Percentiles rank a stretch among this genome's conserved stretches.
These are phyloP conservation scores for Belgica antarctica DNA, from an alignment of 2,888 invertebrate species.

Conservation along the genomic window DNA sequence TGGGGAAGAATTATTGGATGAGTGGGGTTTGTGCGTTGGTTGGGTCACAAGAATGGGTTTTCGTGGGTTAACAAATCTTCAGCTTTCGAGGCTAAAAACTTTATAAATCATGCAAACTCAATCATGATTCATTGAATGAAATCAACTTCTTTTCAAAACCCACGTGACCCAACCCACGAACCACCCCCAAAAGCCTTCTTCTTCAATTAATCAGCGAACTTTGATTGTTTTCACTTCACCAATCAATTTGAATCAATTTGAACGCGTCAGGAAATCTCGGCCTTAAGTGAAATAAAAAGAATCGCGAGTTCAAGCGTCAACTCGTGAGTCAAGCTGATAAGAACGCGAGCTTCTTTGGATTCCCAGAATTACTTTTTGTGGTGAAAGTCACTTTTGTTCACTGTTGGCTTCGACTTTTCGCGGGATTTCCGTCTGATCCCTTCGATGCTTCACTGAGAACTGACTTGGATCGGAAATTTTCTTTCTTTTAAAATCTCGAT, in stretches of 20 bases:
- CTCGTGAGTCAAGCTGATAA: neutral
- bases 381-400: neutral
- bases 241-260: neutral
- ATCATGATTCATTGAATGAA: no score
- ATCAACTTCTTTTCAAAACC: no score
- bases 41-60: no score
- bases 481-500: neutral
- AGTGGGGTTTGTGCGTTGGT: neutral
- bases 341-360: neutral
- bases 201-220: neutral
- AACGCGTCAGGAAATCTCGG: neutral
- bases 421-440: constrained; percentile 5
- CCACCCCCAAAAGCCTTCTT: no score
- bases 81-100: no score
- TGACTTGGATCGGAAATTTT: constrained; percentile 8
- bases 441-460: constrained; percentile 16
- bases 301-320: neutral
- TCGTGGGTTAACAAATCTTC: no score
- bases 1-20: neutral
- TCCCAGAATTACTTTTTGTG: neutral
- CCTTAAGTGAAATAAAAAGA: neutral
- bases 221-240: neutral
- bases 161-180: no score
- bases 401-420: neutral
- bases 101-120: no score